A percentile compares a stretch with the other conserved stretches of the same genome.
phyloP scores from a whole-genome alignment of 2,888 invertebrate genomes.

The Tiliacea citrago region DNA sequence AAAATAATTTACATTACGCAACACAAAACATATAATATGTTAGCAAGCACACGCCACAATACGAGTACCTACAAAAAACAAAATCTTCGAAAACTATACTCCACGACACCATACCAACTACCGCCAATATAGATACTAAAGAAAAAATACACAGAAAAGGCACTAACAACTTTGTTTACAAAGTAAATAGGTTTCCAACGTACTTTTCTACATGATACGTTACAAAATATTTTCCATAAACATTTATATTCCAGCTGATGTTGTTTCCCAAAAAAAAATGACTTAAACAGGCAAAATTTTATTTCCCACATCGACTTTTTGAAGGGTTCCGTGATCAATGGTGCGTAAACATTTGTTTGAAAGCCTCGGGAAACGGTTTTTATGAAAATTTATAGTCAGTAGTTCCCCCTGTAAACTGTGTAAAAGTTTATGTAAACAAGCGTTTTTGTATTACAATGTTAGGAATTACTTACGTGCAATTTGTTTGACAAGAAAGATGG shows the following conservation, averaged over 20 bases:
- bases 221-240: constrained; percentile 35
- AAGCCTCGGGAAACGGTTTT: constrained; percentile 64
- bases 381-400: constrained; percentile 72
- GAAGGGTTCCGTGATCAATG: constrained; percentile 71
- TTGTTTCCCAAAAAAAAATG: constrained; percentile 34
- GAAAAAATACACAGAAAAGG: constrained; percentile 9
- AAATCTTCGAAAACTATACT: no score
- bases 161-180: constrained; percentile 13
- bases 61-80: no score
- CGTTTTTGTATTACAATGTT: constrained; percentile 60
- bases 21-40: no score
- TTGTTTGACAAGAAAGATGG: constrained; percentile 51
- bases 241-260: constrained; percentile 20
- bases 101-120: no score
- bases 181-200: constrained; percentile 43
- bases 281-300: constrained; percentile 40
- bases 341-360: constrained; percentile 74
- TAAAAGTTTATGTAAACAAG: constrained; percentile 67
- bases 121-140: no score
- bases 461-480: constrained; percentile 54
- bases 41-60: no score
- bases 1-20: no score
- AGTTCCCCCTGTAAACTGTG: constrained; percentile 61
- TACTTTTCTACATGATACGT: constrained; percentile 9
- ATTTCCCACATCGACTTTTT: constrained; percentile 56